Evolutionary conservation across 1,140 invertebrate genomes (phyloP), one percentile per base, ranked within the genome.

Genomic region (Telenomus remus): DNA sequence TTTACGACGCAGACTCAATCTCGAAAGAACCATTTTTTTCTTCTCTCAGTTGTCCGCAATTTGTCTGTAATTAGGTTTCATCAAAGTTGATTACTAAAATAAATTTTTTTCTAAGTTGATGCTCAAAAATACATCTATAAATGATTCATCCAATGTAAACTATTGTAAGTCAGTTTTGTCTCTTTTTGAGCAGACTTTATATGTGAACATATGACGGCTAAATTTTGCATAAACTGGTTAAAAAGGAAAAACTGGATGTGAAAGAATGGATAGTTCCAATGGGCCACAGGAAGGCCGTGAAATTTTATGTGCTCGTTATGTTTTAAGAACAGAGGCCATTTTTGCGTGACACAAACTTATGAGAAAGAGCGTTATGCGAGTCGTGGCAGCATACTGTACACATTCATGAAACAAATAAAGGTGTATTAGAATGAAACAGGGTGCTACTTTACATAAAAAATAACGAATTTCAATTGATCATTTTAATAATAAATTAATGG

Each of bases 301-400:
- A 51, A 53, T 63, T 64, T 53, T 64, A 64, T 64, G 50, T 8
- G 50, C 50, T 51, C 60, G 33, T 64, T 64, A 53, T 11, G 16
- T 55, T 65, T 65, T 55, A 9, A 11, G 42, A 54, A 33, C 8
- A 5, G 15, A 55, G 51, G 39, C 34, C 34, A 66, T 66, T 56
- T 66, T 66, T 56, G 47, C 33, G 35, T 49, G 51, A 55, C 34
- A 44, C 33, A 46, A 16, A 15, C 35, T 66, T 46, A 66, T 66
- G 63, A 56, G 50, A 56, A 56, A 55, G 50, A 48, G 53, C 43
- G 53, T 56, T 56, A 66, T 56, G 37, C 46, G 49, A 56, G 63
- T 43, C 15, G 14, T 56, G 46, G 37, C n/a, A 55, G 7, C 15
- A 46, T 53, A 50, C 43, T 34, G 27, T 34, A 51, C 15, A 48